Evolutionary conservation across 2,113 vertebrate genomes (phyloP), one percentile per base, ranked within the genome.

Genomic region (Catharus fuscescens): DNA sequence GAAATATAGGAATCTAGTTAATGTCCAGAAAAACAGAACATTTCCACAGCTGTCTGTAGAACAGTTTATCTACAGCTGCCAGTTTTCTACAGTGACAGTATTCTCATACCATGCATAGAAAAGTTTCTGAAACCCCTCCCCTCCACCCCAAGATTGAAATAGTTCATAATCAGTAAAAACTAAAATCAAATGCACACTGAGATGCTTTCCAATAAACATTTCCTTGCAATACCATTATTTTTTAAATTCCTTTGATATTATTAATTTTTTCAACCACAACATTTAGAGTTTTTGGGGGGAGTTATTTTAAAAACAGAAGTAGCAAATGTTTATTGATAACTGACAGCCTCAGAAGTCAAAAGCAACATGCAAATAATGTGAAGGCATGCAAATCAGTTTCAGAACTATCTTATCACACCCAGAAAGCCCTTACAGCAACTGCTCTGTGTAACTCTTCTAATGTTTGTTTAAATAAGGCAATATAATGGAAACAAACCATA

Each of bases 201-300:
- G 82, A 90, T n/a, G 48, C 87, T n/a, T 86, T 56, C 29, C 88
- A 97, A 93, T 95, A 93, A 95, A 95, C 80, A 94, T 93, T 93
- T 96, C 77, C 45, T 74, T 67, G 32, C 23, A 86, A 44, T 29
- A 64, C 1, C 18, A 20, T 70, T 65, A 59, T 62, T 61, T 50
- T 57, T 47, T 8, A 1, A 26, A 32, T 72, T 82, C 45, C 18
- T 88, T 86, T 76, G 25, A 73, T 70, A 50, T 47, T 26, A 44
- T 16, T 45, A n/a, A 19, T 29, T 47, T 87, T 86, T 84, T 29
- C 31, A 76, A 5, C 15, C 10, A 45, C 32, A 62, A 36, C 4
- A 66, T 29, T 29, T 38, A 72, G 1, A 44, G 21, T 12, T 36
- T 25, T 18, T 10, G 3, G 9, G 19, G 32, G 3, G 5, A 59